phyloP scores from a whole-genome alignment of 2,888 invertebrate species.

The Tenthredo mesomela region DNA sequence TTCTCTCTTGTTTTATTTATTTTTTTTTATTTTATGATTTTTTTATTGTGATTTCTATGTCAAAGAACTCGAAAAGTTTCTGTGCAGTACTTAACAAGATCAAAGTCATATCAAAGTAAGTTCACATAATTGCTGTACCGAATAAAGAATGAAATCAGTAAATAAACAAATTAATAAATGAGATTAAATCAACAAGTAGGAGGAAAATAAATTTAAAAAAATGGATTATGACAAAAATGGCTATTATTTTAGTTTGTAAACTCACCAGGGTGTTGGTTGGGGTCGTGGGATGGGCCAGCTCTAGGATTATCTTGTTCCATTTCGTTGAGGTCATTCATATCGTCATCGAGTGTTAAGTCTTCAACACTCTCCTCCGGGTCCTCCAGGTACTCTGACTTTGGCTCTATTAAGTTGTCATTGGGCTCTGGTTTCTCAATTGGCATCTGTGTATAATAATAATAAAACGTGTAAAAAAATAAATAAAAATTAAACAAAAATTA shows the following conservation, averaged over 20 bases:
- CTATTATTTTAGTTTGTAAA: conserved; percentile 68
- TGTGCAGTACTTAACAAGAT: not conserved
- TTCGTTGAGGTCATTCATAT: conserved; percentile 83
- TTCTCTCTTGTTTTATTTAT: too few species aligned
- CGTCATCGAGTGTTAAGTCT: conserved; percentile 91
- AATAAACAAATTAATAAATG: not conserved
- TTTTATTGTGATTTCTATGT: not conserved
- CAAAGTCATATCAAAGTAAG: not conserved
- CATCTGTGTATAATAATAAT: conserved; percentile 67
- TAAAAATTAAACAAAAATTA: not conserved
- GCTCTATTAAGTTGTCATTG: conserved; percentile 82
- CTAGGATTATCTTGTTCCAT: conserved; percentile 85
- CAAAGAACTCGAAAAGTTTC: not conserved
- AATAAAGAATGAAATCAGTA: not conserved
- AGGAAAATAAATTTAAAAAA: not conserved
- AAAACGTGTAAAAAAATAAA: too few species aligned
- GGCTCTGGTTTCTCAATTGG: conserved; percentile 80
- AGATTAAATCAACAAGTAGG: not conserved
- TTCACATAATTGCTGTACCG: not conserved
- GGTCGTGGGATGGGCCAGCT: conserved; percentile 83
- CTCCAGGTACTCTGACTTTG: conserved; percentile 88
- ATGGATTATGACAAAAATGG: conserved; percentile 25
- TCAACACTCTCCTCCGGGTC: conserved; percentile 89
- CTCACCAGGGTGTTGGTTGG: conserved; percentile 85
- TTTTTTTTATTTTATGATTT: too few species aligned